phyloP scores from a whole-genome alignment of 2,797 vertebrate genomes.

The Thamnophis elegans region DNA sequence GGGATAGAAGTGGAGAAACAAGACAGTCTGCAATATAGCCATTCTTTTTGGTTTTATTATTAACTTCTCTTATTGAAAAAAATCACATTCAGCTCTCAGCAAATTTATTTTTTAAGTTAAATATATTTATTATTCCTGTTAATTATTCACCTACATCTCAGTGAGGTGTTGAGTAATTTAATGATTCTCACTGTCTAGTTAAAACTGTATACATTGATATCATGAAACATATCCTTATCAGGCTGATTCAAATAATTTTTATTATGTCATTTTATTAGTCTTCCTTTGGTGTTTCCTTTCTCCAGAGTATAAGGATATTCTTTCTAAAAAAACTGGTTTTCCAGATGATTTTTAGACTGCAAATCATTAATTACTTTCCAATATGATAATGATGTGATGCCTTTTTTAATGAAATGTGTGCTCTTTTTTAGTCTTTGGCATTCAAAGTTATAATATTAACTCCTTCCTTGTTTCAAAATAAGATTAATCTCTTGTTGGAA shows the following conservation, averaged over 20 bases:
- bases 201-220: background rate
- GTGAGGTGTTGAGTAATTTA: background rate
- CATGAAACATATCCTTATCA: background rate
- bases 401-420: background rate
- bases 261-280: background rate
- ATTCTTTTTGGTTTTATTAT: background rate
- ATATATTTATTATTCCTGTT: background rate
- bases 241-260: conserved; percentile 4
- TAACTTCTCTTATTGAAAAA: background rate
- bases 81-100: background rate
- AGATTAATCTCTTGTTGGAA: conserved; percentile 37
- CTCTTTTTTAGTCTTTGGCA: conserved; percentile 31
- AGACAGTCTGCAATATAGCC: background rate
- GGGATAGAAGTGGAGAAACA: background rate
- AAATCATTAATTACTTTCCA: conserved; percentile 17
- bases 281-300: conserved; percentile 21
- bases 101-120: background rate
- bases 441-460: conserved; percentile 16
- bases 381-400: conserved; percentile 27
- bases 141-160: background rate
- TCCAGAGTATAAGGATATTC: conserved; percentile 27
- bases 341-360: conserved; percentile 21
- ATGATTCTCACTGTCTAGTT: background rate
- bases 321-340: conserved; percentile 38
- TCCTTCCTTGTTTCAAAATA: conserved; percentile 29